Evolutionary conservation across 2,797 vertebrate species (phyloP).

Genomic region (Alectoris magna): DNA sequence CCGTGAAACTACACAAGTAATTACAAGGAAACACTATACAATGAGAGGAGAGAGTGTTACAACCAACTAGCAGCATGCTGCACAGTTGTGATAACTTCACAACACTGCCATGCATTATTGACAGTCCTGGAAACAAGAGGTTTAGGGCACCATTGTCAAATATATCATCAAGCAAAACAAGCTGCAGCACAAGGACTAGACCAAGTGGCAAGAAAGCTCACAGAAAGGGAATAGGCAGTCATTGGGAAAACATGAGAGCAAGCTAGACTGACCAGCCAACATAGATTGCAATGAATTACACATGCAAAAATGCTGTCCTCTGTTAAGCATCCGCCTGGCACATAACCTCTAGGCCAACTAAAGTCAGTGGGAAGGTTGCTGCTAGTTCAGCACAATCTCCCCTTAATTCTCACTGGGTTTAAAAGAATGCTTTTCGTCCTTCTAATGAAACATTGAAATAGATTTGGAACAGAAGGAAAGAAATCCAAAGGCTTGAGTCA

Average conservation of each 20-base stretch:
- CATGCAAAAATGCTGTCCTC: not conserved
- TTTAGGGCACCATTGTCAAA: not conserved
- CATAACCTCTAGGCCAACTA: not conserved
- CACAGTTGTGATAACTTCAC: not conserved
- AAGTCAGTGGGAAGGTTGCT: not conserved
- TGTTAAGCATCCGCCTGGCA: not conserved
- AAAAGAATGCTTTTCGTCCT: not conserved
- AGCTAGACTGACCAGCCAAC: not conserved
- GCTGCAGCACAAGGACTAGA: not conserved
- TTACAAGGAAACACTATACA: not conserved
- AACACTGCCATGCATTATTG: not conserved
- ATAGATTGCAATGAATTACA: not conserved
- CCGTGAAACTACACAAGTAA: not conserved
- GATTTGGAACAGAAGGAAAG: not conserved
- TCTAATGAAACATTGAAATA: not conserved
- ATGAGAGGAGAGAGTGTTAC: too few species aligned
- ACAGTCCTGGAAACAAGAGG: not conserved
- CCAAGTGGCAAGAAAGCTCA: rapidly evolving
- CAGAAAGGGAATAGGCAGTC: not conserved
- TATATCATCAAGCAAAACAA: not conserved
- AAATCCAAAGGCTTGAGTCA: not conserved
- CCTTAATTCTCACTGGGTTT: not conserved
- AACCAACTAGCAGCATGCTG: not conserved
- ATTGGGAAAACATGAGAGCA: not conserved
- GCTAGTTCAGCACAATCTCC: not conserved